These are phyloP conservation scores for Chrysogorgia sp. DNA, from an alignment of 92 coral and sea anemone species.

Conservation along the genomic window DNA sequence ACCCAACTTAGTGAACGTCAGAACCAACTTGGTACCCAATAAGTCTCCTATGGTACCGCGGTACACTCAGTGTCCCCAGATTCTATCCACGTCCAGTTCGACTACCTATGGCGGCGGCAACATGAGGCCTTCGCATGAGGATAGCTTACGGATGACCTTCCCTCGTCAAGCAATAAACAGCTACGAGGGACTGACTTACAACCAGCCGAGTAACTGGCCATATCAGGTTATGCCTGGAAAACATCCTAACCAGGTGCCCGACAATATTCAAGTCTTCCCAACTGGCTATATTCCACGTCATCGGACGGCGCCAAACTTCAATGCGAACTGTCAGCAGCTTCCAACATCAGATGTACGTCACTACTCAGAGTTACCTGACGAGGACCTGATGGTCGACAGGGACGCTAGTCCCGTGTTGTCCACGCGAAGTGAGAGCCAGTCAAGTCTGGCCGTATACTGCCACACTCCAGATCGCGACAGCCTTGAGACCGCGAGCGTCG, in stretches of 20 bases:
- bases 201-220: slow-evolving; percentile 25
- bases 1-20: background rate
- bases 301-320: background rate
- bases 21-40: background rate
- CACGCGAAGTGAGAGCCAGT: slow-evolving; percentile 85
- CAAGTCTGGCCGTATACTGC: slow-evolving; percentile 91
- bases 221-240: slow-evolving; percentile 1
- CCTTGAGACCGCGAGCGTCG: slow-evolving; percentile 92
- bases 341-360: slow-evolving; percentile 2
- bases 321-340: slow-evolving; percentile 1
- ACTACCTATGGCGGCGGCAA: background rate
- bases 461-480: slow-evolving; percentile 95
- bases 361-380: slow-evolving; percentile 33
- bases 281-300: background rate
- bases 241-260: background rate
- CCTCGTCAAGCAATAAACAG: slow-evolving; percentile 36
- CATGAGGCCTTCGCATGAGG: background rate
- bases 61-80: slow-evolving; percentile 7
- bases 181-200: background rate
- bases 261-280: background rate
- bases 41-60: slow-evolving; percentile 2
- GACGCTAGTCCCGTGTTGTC: slow-evolving; percentile 51
- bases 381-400: slow-evolving; percentile 32
- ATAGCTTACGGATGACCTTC: background rate
- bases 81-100: background rate